Evolutionary conservation across 2,113 vertebrate species (phyloP).

Genomic region (Oreochromis spilurus): DNA sequence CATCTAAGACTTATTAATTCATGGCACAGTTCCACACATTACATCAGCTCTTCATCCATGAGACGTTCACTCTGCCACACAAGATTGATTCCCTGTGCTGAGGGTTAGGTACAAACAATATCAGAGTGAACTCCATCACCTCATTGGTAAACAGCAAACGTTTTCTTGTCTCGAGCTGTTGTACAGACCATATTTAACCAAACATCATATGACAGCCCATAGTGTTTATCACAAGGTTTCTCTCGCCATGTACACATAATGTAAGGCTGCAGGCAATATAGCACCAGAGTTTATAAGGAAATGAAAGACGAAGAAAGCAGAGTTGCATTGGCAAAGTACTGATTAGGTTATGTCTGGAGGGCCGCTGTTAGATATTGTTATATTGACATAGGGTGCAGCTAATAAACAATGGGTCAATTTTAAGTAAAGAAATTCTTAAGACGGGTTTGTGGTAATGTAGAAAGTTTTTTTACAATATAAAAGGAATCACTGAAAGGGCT

Average conservation of each 20-base stretch:
- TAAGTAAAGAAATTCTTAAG: not conserved
- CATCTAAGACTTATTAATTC: constrained; percentile 38
- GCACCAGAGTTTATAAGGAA: constrained; percentile 1
- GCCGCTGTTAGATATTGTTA: not conserved
- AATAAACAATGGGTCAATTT: fast-evolving
- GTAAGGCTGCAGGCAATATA: not conserved
- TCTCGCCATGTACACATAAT: not conserved
- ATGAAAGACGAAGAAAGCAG: not conserved
- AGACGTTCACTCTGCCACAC: constrained; percentile 25
- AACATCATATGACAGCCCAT: not conserved
- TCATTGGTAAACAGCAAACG: not conserved
- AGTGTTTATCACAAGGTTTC: not conserved
- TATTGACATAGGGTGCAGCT: not conserved
- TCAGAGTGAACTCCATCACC: not conserved
- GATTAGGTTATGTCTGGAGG: fast-evolving
- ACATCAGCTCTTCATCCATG: constrained; percentile 35
- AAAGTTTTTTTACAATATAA: not conserved
- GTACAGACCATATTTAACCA: not conserved
- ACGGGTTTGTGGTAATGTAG: not conserved
- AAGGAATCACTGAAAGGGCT: not conserved
- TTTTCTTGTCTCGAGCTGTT: not conserved
- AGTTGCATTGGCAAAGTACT: constrained; percentile 12
- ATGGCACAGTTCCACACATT: constrained; percentile 42
- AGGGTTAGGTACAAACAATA: not conserved
- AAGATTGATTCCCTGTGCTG: constrained; percentile 21